Evolutionary conservation across 2,113 vertebrate genomes (phyloP).

Genomic region (Alligator mississippiensis): DNA sequence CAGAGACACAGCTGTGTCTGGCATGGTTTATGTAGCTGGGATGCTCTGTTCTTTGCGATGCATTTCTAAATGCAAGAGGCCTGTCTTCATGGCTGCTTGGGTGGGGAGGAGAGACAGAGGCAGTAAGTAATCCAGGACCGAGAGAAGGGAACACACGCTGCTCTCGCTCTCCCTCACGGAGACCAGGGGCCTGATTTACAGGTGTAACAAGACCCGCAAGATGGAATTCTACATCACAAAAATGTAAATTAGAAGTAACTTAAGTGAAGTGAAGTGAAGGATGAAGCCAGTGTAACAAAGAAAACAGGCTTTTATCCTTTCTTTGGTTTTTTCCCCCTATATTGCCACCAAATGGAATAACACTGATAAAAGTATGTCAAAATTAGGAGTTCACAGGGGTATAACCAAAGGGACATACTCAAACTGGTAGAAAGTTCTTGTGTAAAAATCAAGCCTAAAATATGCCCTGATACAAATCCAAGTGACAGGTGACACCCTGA

Average conservation of each 20-base stretch:
- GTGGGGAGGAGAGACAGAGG: too few relatives aligned
- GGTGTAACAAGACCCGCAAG: neutral
- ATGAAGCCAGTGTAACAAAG: neutral
- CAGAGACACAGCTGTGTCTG: too few relatives aligned
- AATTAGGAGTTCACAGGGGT: neutral
- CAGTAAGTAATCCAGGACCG: neutral
- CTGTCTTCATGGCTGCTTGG: too few relatives aligned
- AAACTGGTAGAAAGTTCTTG: neutral
- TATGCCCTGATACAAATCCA: neutral
- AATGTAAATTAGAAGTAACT: neutral
- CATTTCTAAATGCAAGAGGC: too few relatives aligned
- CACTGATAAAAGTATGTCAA: neutral
- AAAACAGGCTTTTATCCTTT: neutral
- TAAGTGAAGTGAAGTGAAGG: neutral
- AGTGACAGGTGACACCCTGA: neutral
- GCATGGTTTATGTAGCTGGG: too few relatives aligned
- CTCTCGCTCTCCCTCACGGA: neutral
- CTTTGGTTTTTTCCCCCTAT: neutral
- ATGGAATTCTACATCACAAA: neutral
- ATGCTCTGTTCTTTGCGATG: too few relatives aligned
- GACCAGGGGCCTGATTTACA: neutral
- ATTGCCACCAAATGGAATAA: neutral
- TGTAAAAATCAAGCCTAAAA: neutral
- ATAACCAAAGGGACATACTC: neutral
- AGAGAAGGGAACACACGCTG: neutral